Evolutionary conservation across 2,113 vertebrate genomes (phyloP), one percentile per base, ranked within the genome.

Genomic region (Paradoxurus hermaphroditus): DNA sequence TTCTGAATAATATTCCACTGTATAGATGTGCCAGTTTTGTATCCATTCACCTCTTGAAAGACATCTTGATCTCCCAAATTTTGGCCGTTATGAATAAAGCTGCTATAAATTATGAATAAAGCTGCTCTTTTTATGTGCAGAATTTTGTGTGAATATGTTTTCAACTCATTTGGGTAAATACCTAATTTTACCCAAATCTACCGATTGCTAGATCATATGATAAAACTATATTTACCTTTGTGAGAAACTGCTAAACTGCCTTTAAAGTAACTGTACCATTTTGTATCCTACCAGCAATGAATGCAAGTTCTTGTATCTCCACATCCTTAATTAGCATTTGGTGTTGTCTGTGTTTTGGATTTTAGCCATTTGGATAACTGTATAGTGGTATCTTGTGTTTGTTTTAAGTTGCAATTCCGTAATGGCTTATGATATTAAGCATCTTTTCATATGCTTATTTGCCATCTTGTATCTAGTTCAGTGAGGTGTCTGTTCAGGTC

Each of bases 361-460:
- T 90, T 90, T 65, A 83, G 78, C 77, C 34, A 39, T 89, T 94
- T 44, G 63, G 23, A 63, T 41, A 78, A 39, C 34, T 39, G 1
- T 62, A 7, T 56, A 59, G 39, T n/a, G 13, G 25, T 86, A 49
- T 67, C 4, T 86, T 18, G 49, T 49, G 31, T 34, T 39, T 79
- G 14, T 86, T 95, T 79, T 59, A 91, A 79, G 78, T 70, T 91
- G 51, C 27, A 27, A 0, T 62, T 70, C 44, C 65, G 27, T 62
- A 49, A 91, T 84, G 56, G 72, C 46, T 63, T 68, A 70, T 56
- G 62, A 62, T 63, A 16, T 21, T 91, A 53, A 90, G 31, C 46
- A 85, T 72, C 46, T 90, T 90, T 90, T 79, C 72, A 56, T 84
- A 41, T 68, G 87, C 51, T 59, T 62, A n/a, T 95, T 95, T 95